Evolutionary conservation across 2,888 invertebrate genomes (phyloP).

Genomic region (Oconnorella tubifera): DNA sequence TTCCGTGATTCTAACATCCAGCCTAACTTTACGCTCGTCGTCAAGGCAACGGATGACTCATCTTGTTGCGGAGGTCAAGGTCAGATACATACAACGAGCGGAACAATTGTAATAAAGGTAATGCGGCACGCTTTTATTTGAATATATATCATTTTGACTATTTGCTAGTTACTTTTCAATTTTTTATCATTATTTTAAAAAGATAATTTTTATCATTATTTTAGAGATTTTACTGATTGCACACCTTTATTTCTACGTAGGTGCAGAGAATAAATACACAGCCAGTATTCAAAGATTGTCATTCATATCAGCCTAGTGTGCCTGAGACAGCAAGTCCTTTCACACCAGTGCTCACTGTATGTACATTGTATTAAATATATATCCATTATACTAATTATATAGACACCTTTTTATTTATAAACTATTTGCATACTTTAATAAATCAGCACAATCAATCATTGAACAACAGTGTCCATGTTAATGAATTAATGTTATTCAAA

Average conservation of each 20-base stretch:
- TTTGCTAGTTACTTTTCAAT: neutral
- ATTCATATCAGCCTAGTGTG: conserved; percentile 15
- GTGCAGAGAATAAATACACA: conserved; percentile 34
- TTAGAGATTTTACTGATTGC: neutral
- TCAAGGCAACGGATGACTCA: conserved; percentile 94
- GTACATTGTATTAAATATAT: conserved; percentile 2
- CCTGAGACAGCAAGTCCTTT: conserved; percentile 16
- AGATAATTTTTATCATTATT: neutral
- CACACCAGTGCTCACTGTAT: conserved; percentile 28
- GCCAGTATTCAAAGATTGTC: conserved; percentile 31
- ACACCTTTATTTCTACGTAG: neutral
- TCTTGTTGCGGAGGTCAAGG: conserved; percentile 63
- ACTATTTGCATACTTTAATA: neutral
- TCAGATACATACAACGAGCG: conserved; percentile 2
- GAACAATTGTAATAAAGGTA: conserved; percentile 17
- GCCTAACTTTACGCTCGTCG: conserved; percentile 80
- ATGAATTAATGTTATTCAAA: too few species aligned
- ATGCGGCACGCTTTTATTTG: neutral
- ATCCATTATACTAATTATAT: neutral
- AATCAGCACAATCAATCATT: neutral
- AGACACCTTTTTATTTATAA: neutral
- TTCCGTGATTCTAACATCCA: conserved; percentile 20
- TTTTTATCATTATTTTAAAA: neutral
- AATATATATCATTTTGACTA: neutral
- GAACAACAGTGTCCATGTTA: neutral